These are phyloP conservation scores for Penaeus monodon DNA, from an alignment of 2,888 invertebrate genomes.

Conservation along the genomic window DNA sequence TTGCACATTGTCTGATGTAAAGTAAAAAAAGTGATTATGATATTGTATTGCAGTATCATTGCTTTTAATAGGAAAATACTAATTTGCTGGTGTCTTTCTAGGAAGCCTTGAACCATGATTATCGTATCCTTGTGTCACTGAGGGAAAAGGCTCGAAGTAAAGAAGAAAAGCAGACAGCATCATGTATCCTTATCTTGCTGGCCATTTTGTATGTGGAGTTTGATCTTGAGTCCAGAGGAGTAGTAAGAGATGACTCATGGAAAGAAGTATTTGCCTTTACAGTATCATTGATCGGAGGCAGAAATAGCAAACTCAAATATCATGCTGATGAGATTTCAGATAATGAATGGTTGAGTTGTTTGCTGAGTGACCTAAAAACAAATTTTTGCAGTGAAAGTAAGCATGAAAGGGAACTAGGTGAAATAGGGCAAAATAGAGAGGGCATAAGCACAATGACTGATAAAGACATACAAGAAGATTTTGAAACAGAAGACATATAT, in stretches of 20 bases:
- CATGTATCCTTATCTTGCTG: not conserved
- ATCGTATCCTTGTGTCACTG: constrained; percentile 1
- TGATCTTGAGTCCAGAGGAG: not conserved
- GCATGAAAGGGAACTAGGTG: too few species aligned
- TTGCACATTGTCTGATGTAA: too few species aligned
- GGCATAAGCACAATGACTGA: not conserved
- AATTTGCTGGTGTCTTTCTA: not conserved
- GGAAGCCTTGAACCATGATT: constrained; percentile 24
- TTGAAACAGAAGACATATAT: not conserved
- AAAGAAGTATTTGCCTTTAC: not conserved
- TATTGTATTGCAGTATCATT: too few species aligned
- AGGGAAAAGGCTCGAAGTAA: not conserved
- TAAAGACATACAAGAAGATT: not conserved
- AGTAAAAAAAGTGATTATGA: too few species aligned
- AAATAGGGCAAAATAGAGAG: not conserved
- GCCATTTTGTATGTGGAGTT: not conserved
- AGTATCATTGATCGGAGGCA: too few species aligned
- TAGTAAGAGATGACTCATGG: not conserved
- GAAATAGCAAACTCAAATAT: too few species aligned
- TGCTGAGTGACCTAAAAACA: too few species aligned
- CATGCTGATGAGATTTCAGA: too few species aligned
- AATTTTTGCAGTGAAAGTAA: too few species aligned
- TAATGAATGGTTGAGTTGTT: too few species aligned
- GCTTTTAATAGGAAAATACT: too few species aligned
- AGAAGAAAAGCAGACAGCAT: not conserved